phyloP scores from a whole-genome alignment of 2,888 invertebrate genomes.

The Trachelus stipa region DNA sequence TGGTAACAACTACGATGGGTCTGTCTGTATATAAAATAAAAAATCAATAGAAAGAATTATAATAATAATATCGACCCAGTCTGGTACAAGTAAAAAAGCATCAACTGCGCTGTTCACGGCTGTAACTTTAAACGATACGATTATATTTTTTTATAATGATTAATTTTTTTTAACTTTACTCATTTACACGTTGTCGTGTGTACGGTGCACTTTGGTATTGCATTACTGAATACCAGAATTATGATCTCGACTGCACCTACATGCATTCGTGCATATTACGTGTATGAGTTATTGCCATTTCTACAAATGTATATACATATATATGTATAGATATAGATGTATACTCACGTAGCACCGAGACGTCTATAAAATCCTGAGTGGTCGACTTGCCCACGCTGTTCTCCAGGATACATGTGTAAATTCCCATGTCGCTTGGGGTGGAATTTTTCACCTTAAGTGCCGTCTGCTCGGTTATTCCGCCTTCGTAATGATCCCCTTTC shows the following conservation, averaged over 20 bases:
- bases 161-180: neutral
- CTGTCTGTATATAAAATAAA: conserved; percentile 71
- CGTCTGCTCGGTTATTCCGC: conserved; percentile 81
- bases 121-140: neutral
- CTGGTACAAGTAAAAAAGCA: neutral
- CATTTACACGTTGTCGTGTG: neutral
- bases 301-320: neutral
- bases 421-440: conserved; percentile 82
- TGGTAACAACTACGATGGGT: conserved; percentile 80
- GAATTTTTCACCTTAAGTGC: conserved; percentile 83
- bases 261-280: neutral
- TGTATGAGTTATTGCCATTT: neutral
- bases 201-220: neutral
- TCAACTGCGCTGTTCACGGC: neutral
- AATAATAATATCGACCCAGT: neutral
- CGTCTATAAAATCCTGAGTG: conserved; percentile 79
- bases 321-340: neutral
- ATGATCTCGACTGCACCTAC: neutral
- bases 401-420: conserved; percentile 83
- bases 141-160: neutral
- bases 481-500: conserved; percentile 76
- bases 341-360: conserved; percentile 86
- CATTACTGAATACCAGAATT: neutral
- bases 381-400: conserved; percentile 83
- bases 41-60: neutral